Evolutionary conservation across 2,888 invertebrate species (phyloP), one percentile per base, ranked within the genome.

Genomic region (Portevinia maculata): DNA sequence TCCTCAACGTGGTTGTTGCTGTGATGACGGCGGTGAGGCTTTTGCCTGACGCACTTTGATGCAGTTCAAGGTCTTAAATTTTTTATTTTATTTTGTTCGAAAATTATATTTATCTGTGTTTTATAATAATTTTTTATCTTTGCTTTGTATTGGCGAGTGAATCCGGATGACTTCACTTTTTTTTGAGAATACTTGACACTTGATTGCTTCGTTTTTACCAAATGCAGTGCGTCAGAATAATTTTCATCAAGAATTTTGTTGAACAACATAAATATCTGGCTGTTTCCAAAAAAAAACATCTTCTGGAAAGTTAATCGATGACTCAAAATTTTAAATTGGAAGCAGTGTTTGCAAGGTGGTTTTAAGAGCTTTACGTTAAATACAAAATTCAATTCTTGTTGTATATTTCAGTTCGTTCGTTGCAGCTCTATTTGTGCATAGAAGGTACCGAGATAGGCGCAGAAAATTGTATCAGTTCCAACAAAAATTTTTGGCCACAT

Each of bases 41-140:
- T 17, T 15, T 30, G 30, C 41, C 59, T 70, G 52, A 70, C 70
- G 70, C 52, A 70, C 59, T 70, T 55, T n/a, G 11, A 8, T 34
- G 55, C 67, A 67, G 34, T 67, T 67, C 67, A 67, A 67, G 67
- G 67, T 46, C 28, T 46, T 46, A 28, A 28, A 3, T 15, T 8
- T n/a, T 4, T 11, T 52, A 52, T 34, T 39, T 9, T 34, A 13
- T 8, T 11, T 8, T 15, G 9, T 13, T 52, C 19, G 17, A 8
- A n/a, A 34, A n/a, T 34, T 34, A n/a, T 32, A 15, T 53, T n/a
- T 21, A 15, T 8, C 8, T 1, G 3, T 13, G 2, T n/a, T n/a
- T n/a, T 21, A 13, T 13, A 13, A 5, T 30, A 4, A 30, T n/a
- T n/a, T n/a, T n/a, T n/a, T n/a, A n/a, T n/a, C n/a, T n/a, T n/a